Conservation (phyloP, 2,797 vertebrate genomes). For the Schizothorax lantsangensis region DNA sequence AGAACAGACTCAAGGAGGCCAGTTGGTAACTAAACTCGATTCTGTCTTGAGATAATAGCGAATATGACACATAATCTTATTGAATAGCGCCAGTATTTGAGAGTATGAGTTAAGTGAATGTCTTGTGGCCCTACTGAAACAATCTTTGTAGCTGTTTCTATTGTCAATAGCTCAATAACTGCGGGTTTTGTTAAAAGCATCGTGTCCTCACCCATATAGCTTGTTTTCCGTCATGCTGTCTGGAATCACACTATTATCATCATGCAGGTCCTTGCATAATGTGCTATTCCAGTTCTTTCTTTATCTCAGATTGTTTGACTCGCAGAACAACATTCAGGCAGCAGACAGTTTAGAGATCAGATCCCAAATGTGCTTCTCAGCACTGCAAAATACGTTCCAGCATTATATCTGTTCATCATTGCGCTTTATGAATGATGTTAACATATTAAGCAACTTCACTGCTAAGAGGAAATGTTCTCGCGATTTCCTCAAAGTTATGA, state of each 20-base stretch:
- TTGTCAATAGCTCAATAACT: background rate
- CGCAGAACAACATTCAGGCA: background rate
- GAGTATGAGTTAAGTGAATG: background rate
- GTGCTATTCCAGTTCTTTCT: too few species aligned
- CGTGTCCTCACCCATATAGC: background rate
- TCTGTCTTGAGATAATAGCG: background rate
- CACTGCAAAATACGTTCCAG: background rate
- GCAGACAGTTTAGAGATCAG: background rate
- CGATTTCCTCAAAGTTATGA: background rate
- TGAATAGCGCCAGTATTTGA: background rate
- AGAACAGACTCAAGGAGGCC: too few species aligned
- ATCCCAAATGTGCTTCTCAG: background rate
- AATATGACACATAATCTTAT: background rate
- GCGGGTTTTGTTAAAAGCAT: background rate
- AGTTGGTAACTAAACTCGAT: background rate
- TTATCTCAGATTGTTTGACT: background rate
- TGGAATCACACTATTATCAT: background rate
- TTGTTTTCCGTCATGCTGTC: background rate
- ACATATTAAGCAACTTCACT: background rate
- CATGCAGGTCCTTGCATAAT: background rate
- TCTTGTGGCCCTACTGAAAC: background rate
- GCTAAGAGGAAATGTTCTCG: background rate
- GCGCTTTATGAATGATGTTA: too few species aligned
- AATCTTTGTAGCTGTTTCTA: background rate
- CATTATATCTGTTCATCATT: background rate